Conservation (phyloP, 2,888 invertebrate genomes). For the Cryptophagus acutangulus region DNA sequence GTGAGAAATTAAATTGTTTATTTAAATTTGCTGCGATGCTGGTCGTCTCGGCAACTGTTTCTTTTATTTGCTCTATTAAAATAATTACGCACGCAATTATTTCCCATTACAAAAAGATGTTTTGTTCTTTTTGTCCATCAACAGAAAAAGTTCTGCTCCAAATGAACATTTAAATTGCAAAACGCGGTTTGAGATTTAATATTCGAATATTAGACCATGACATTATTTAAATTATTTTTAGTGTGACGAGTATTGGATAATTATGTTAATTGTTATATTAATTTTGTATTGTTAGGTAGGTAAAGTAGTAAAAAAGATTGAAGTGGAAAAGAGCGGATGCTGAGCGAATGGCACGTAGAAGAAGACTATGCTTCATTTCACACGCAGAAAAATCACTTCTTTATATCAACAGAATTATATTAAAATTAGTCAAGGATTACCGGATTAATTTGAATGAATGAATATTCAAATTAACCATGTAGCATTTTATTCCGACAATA, state of each 20-base stretch:
- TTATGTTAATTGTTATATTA: background rate
- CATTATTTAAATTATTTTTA: too few species aligned
- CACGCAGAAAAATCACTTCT: conserved; percentile 36
- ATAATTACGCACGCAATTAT: too few species aligned
- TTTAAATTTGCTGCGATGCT: background rate
- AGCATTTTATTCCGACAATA: too few species aligned
- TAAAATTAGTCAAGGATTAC: conserved; percentile 36
- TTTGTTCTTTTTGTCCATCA: too few species aligned
- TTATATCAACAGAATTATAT: conserved; percentile 37
- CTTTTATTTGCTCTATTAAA: too few species aligned
- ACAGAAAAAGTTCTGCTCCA: background rate
- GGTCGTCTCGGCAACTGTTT: too few species aligned
- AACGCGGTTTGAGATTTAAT: background rate
- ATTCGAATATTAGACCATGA: background rate
- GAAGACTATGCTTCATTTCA: conserved; percentile 36
- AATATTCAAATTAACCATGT: conserved; percentile 1
- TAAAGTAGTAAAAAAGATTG: conserved; percentile 6
- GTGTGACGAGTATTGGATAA: too few species aligned
- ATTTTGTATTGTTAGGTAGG: background rate
- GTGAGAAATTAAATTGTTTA: conserved; percentile 14
- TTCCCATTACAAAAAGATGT: background rate
- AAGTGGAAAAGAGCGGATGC: conserved; percentile 33
- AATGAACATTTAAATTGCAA: background rate
- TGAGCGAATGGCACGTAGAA: conserved; percentile 27
- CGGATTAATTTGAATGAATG: background rate